Evolutionary conservation across 2,888 invertebrate genomes (phyloP), one percentile per base, ranked within the genome.

Genomic region (Amaurobius ferox): DNA sequence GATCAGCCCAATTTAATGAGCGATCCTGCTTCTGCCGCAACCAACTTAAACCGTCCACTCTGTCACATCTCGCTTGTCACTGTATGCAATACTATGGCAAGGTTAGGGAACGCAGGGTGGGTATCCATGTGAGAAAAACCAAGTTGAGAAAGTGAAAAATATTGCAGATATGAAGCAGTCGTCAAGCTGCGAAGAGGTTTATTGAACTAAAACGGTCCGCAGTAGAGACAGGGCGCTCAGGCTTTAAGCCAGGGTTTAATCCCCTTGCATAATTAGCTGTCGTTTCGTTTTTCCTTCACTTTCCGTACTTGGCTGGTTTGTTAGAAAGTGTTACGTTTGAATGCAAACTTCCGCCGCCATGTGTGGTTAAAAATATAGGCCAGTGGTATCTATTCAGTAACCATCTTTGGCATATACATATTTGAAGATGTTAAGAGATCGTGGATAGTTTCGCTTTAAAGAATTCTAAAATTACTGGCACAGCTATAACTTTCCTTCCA

Each of bases 181-280:
- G 35, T 19, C n/a, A 32, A 61, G 7, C 67, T 19, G 79, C 7
- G 72, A 48, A 66, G 71, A 67, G 55, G 73, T 80, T 80, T 73
- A 73, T 73, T 67, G 67, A 80, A 73, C 80, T 80, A 73, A 80
- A 80, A 68, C 73, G 80, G 76, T 28, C 26, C 28, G 23, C 32
- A 68, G 55, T 26, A 55, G 55, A 16, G 44, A 64, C 29, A 44
- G 26, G 62, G 39, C 0, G 32, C 64, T n/a, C 3, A 28, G 28
- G 30, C n/a, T 48, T 72, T 64, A 72, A 66, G 23, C 32, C 23
- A 13, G 48, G 9, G 6, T 13, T 67, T 80, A 73, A 73, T 73
- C 80, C 67, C 30, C 55, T 73, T 73, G 67, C 55, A 28, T 44
- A 73, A 80, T 55, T 55, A 23, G 55, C 55, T n/a, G 30, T n/a